A percentile compares a stretch with the other conserved stretches of the same genome.
phyloP scores from a whole-genome alignment of 2,888 invertebrate species.

The Hybos culiciformis region DNA sequence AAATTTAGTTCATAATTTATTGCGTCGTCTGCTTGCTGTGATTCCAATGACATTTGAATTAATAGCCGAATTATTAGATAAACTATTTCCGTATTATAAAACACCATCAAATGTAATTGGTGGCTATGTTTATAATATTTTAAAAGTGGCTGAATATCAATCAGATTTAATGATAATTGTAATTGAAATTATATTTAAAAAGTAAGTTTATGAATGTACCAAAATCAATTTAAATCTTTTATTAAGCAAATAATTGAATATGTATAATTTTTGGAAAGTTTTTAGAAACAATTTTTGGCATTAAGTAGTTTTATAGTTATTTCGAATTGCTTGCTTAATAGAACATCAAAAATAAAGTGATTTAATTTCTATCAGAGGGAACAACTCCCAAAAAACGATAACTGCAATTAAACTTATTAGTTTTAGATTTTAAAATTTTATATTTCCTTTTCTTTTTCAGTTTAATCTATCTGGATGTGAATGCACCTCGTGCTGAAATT shows the following conservation, averaged over 20 bases:
- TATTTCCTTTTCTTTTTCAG: slow-evolving; percentile 35
- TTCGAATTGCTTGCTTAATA: too few species aligned
- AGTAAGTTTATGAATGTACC: slow-evolving; percentile 40
- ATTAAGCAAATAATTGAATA: too few species aligned
- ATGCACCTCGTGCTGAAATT: slow-evolving; percentile 44
- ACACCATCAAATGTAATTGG: slow-evolving; percentile 52
- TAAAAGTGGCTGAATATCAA: slow-evolving; percentile 61
- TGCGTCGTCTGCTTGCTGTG: slow-evolving; percentile 31
- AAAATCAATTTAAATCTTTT: too few species aligned
- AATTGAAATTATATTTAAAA: slow-evolving; percentile 59
- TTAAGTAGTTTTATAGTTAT: too few species aligned
- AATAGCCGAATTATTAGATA: slow-evolving; percentile 47
- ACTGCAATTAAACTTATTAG: slow-evolving; percentile 5
- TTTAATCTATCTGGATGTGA: slow-evolving; percentile 60
- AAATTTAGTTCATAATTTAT: slow-evolving; percentile 47
- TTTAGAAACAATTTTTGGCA: too few species aligned
- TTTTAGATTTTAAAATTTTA: slow-evolving; percentile 4
- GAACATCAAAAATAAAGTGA: too few species aligned
- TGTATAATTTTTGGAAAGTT: too few species aligned
- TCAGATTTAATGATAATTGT: slow-evolving; percentile 56
- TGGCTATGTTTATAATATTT: slow-evolving; percentile 62
- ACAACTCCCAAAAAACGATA: too few species aligned
- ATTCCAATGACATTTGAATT: slow-evolving; percentile 54
- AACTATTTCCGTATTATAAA: slow-evolving; percentile 64
- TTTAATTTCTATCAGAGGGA: too few species aligned